Conservation (phyloP, 2,113 vertebrate genomes). For the Lycocorax pyrrhopterus region DNA sequence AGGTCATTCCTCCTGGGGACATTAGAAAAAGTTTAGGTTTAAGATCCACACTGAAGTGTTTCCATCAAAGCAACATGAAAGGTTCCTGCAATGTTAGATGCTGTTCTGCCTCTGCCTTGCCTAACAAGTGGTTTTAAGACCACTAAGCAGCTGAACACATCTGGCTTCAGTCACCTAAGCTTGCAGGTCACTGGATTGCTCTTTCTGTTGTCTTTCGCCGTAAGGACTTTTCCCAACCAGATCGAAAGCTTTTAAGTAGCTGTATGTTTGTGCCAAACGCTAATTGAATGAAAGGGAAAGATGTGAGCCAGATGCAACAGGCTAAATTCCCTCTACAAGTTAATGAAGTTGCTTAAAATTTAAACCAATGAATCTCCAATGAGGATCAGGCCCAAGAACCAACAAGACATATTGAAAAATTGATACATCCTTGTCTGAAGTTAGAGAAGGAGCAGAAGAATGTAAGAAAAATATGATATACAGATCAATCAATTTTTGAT, state of each 20-base stretch:
- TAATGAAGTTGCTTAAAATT: conserved; percentile 40
- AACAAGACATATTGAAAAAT: conserved; percentile 6
- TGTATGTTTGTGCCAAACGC: conserved; percentile 55
- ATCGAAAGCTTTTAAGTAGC: conserved; percentile 65
- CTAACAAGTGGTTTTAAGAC: conserved; percentile 30
- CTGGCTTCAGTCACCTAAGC: conserved; percentile 59
- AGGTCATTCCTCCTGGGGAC: not conserved
- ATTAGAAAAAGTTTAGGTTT: not conserved
- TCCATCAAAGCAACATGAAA: conserved; percentile 34
- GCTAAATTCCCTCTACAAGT: conserved; percentile 47
- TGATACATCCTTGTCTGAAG: not conserved
- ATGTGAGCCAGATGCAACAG: conserved; percentile 56
- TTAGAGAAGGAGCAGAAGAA: not conserved
- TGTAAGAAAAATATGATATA: not conserved
- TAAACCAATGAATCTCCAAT: not conserved
- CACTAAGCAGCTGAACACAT: conserved; percentile 44
- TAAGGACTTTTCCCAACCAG: conserved; percentile 52
- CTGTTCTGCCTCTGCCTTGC: not conserved
- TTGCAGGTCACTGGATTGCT: conserved; percentile 55
- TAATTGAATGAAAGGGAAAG: conserved; percentile 60
- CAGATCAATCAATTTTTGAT: conserved; percentile 15
- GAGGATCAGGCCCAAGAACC: conserved; percentile 17
- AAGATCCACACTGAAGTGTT: not conserved
- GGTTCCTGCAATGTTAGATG: not conserved
- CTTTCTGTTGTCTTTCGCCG: conserved; percentile 54